Base-by-base conservation (phyloP, 2,888 invertebrate genomes). In the Villa cingulata region DNA sequence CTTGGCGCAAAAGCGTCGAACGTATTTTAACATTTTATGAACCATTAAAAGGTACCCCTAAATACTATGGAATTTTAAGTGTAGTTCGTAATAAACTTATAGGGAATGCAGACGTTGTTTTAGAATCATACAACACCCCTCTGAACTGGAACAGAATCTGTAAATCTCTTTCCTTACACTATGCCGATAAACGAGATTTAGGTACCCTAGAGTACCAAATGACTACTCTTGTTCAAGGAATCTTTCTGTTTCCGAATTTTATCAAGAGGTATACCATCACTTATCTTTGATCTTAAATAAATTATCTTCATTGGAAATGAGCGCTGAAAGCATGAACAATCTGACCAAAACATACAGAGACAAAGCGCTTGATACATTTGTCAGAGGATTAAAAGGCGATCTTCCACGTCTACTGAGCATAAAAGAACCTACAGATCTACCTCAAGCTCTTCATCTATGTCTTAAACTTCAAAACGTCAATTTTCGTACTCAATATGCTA, bases 121-220 rank as follows among this genome's bases (percentile, higher is more conserved):
- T 27, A 27, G 27, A 27, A 27, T 27, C 4, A 9, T 27, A 27
- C 9, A 27, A 27, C 9, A 27, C 27, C 27, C 27, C 27, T 9
- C 9, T 27, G 9, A 27, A 27, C 27, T 27, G 27, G 27, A 34
- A 39, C 17, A 48, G 45, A 27, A 56, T 53, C 23, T 20, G 47
- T 2, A 39, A 42, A 19, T 54, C 50, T 17, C 29, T 52, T 2
- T 48, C 45, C 2, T 39, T 46, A 18, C 51, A 56, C 19, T 54
- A 54, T 23, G 52, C 50, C 9, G 54, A 54, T 36, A 51, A 53
- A 27, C 29, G 53, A 14, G 56, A 54, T 23, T 9, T 56, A 4
- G 37, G 42, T 10, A 56, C 54, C 2, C 39, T 55, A 0, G 56
- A 54, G 39, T 54, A 54, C 36, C 37, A 56, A 37, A 48, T 53